Percentiles rank a stretch among this genome's conserved stretches.
Evolutionary conservation across 2,113 vertebrate genomes (phyloP).

Genomic region (Phalacrocorax aristotelis): DNA sequence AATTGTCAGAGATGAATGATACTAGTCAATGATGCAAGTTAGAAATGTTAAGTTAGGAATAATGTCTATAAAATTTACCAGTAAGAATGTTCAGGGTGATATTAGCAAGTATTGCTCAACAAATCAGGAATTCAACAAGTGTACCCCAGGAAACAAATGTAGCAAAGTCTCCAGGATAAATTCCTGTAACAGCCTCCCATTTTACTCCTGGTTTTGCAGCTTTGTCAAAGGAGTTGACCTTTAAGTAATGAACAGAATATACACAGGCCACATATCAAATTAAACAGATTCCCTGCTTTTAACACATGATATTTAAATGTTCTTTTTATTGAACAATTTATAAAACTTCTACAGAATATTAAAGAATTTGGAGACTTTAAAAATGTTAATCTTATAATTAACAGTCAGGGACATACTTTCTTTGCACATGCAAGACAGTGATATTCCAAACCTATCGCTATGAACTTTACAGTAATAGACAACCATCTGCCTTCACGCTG

Average conservation of each 20-base stretch:
- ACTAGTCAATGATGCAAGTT: neutral
- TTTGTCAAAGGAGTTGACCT: slow-evolving; percentile 58
- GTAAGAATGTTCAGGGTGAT: neutral
- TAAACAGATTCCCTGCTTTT: slow-evolving; percentile 55
- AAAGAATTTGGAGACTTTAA: slow-evolving; percentile 53
- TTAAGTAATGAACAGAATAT: slow-evolving; percentile 53
- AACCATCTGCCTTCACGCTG: slow-evolving; percentile 65
- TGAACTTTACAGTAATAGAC: slow-evolving; percentile 70
- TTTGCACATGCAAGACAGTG: slow-evolving; percentile 21
- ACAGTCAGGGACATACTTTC: slow-evolving; percentile 55
- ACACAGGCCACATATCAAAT: slow-evolving; percentile 42
- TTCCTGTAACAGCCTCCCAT: neutral
- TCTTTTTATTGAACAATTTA: slow-evolving; percentile 64
- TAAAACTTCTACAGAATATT: slow-evolving; percentile 64
- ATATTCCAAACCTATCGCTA: slow-evolving; percentile 62
- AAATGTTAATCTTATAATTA: slow-evolving; percentile 78
- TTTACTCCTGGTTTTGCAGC: slow-evolving; percentile 49
- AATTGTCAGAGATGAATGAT: neutral
- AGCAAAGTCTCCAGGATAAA: neutral
- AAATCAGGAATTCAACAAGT: neutral
- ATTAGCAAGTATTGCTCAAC: neutral
- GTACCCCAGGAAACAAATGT: neutral
- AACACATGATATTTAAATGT: slow-evolving; percentile 64
- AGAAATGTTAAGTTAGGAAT: neutral
- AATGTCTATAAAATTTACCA: neutral